Base-by-base conservation (phyloP, 2,797 vertebrate genomes). In the Threskiornis aethiopicus region DNA sequence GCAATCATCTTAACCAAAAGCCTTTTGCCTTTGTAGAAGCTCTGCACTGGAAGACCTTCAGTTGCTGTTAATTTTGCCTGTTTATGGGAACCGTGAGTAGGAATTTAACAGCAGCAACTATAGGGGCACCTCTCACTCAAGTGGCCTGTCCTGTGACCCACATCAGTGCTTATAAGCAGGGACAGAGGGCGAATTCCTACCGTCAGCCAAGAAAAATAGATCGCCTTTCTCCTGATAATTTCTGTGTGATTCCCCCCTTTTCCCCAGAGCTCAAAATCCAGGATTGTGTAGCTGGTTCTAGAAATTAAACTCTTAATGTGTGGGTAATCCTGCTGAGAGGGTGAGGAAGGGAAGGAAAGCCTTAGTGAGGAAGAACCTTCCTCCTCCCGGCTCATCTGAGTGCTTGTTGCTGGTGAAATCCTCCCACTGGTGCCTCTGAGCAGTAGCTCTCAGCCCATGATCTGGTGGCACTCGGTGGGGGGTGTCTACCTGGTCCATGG, bases 361-460 rank as follows among this genome's bases (percentile, higher is more conserved):
- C 29, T 37, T 37, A 20, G 37, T 29, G 61, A 73, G 46, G 33
- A 51, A 31, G 16, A 20, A 26, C 12, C 26, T 87, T 58, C 21
- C 35, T 35, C 12, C 41, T 46, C 37, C 26, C 44, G 57, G 26
- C 17, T 62, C 78, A 37, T 37, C 26, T 9, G 37, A 41, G 35
- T 11, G 25, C 37, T 84, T 14, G 9, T 13, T 55, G 37, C 16
- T 19, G 41, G 18, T 64, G 37, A 66, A 91, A 81, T 44, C n/a
- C 41, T 49, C 33, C 16, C 35, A 29, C 24, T 7, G 25, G 24
- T 59, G 58, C 11, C n/a, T 61, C 44, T 22, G 44, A 80, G 69
- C n/a, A 16, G 55, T 4, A 37, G 37, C 35, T 73, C 44, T 28
- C 51, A 71, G 41, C 5, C 49, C 0, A 0, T 26, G 18, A 20